Base-by-base conservation (phyloP, 2,888 invertebrate species). In the Netelia melanura region DNA sequence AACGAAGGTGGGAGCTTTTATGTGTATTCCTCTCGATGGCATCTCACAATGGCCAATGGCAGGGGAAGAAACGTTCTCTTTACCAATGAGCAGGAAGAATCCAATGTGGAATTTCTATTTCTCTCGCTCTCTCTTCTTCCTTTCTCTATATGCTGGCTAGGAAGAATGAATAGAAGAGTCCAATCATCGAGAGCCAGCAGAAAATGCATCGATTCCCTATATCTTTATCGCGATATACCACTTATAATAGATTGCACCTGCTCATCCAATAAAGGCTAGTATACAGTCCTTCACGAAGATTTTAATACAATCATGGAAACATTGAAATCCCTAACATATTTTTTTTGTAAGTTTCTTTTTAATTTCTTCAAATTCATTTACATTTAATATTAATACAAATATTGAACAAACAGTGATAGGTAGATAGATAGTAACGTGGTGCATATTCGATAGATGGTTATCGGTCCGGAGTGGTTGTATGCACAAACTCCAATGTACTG, bases 41-140 rank as follows among this genome's bases (percentile, higher is more conserved):
- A 61, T 25, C 61, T 71, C 23, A 23, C 10, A 25, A n/a, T 71
- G 56, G 9, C 58, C 17, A 70, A 58, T 38, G 54, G 54, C 48
- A 6, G 23, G n/a, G 56, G 25, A 67, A 62, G n/a, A 71, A 54
- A 43, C 48, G 61, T 21, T 52, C 48, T 70, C 61, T 25, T 38
- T 52, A 3, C 17, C 11, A 48, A 48, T 10, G 64, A 74, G 17
- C 38, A 23, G 38, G 71, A 62, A 70, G 62, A 71, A 79, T 68
- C 61, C 68, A n/a, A 56, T 43, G 44, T n/a, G 84, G 84, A 85
- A 85, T 85, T 78, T 75, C 81, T 81, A 81, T 85, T 81, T 78
- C 48, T 78, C 70, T 62, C 56, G 3, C 64, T 52, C 11, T 17
- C 54, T n/a, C 54, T n/a, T n/a, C 54, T 6, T 38, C 38, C 38